Conservation (phyloP, 2,888 invertebrate genomes). For the Acleris laterana region DNA sequence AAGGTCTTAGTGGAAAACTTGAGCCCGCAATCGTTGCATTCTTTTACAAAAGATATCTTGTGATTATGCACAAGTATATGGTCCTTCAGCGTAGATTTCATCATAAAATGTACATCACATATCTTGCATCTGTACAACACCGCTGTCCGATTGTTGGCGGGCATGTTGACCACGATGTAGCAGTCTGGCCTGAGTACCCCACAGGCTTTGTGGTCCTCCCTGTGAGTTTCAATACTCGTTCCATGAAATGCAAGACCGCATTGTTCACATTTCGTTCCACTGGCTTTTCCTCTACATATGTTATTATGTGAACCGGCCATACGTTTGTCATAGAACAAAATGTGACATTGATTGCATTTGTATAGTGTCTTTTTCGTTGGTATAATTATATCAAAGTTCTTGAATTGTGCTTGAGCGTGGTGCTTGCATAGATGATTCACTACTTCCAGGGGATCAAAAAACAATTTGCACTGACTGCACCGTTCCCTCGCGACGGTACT, state of each 20-base stretch:
- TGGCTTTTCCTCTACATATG: constrained; percentile 7
- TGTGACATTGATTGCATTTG: constrained; percentile 21
- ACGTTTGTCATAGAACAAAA: constrained; percentile 15
- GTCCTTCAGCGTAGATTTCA: neutral
- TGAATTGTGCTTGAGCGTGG: constrained; percentile 39
- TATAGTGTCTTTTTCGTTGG: constrained; percentile 26
- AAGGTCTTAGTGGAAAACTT: constrained; percentile 12
- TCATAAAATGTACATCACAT: constrained; percentile 19
- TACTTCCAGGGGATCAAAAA: constrained; percentile 51
- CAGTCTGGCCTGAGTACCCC: constrained; percentile 11
- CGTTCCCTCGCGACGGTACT: constrained; percentile 44
- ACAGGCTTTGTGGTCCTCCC: constrained; percentile 22
- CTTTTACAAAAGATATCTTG: neutral
- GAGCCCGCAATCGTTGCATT: constrained; percentile 11
- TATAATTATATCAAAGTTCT: constrained; percentile 9
- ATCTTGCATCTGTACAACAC: constrained; percentile 17
- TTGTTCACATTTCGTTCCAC: constrained; percentile 19
- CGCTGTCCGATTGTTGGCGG: neutral
- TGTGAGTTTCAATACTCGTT: constrained; percentile 10
- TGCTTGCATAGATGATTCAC: constrained; percentile 55
- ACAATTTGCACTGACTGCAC: constrained; percentile 53
- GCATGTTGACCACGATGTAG: constrained; percentile 13
- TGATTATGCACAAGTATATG: neutral
- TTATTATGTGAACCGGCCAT: neutral
- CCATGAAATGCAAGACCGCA: constrained; percentile 21